A percentile compares a stretch with the other conserved stretches of the same genome.
Conservation (phyloP, 1,140 invertebrate species). For the Eueides isabella region DNA sequence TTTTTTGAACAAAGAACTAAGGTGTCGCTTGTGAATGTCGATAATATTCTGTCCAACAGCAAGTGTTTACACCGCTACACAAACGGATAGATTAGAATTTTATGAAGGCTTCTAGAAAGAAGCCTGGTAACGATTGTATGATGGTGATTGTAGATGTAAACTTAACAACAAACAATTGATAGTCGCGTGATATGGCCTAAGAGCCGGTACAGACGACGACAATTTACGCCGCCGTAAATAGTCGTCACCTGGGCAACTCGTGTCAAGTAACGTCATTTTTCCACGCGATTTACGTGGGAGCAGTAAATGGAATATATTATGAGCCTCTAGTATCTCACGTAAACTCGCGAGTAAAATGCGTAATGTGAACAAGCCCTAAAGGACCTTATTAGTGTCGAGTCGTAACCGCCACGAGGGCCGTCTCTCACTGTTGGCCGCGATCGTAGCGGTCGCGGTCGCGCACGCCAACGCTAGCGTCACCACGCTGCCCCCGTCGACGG, state of each 20-base stretch:
- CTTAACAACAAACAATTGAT: constrained; percentile 32
- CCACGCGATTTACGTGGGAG: too few species aligned
- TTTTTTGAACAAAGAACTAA: background rate
- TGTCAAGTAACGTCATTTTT: too few species aligned
- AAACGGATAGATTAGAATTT: background rate
- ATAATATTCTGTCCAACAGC: background rate
- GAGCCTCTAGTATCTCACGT: too few species aligned
- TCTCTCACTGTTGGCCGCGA: constrained; percentile 84
- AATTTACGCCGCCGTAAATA: too few species aligned
- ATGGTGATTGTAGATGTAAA: background rate
- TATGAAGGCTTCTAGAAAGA: background rate
- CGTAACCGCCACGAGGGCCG: constrained; percentile 94
- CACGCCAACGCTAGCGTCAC: constrained; percentile 78
- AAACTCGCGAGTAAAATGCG: too few species aligned
- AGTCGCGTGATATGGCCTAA: constrained; percentile 34
- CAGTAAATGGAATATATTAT: too few species aligned
- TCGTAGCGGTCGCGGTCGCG: constrained; percentile 73
- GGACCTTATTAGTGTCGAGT: constrained; percentile 94
- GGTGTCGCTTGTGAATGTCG: background rate
- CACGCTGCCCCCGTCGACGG: constrained; percentile 54
- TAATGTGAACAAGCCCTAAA: too few species aligned
- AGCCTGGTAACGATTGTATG: too few species aligned
- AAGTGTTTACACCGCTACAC: background rate
- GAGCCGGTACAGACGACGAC: constrained; percentile 20
- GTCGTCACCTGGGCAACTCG: too few species aligned